Base-by-base conservation (phyloP, 1,140 invertebrate genomes). In the Papilio aristodemus region DNA sequence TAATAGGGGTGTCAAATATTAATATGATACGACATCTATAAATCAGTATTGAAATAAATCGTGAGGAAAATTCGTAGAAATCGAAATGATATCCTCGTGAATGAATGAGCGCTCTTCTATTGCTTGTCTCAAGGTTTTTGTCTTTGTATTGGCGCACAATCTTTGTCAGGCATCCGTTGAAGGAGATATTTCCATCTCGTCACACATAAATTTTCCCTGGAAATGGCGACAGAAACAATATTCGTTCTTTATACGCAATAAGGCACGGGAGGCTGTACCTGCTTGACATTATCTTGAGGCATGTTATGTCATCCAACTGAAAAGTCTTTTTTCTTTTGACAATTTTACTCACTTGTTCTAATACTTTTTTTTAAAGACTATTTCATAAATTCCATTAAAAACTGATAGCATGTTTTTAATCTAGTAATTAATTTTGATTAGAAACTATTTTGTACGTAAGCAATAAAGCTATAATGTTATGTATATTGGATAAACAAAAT, bases 141-240 rank as follows among this genome's bases (percentile, higher is more conserved):
- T 66, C 39, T 46, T 46, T 46, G 41, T 66, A 66, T 50, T 66
- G 63, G 41, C 41, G 63, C 43, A 32, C 63, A 22, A 46, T 66
- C 63, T 32, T 17, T 22, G 41, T 46, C 41, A 27, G 39, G 50
- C 63, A 66, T 50, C 32, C 63, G 63, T n/a, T 32, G 63, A 66
- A 67, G 39, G 58, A 63, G 54, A 72, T 69, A 67, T 72, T 69
- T 72, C 67, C 54, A 60, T 41, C 57, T 39, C 62, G 64, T 69
- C 57, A 66, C 71, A 72, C 67, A 69, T 69, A 72, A 72, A 69
- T 67, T 67, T 67, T 63, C 39, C 54, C 8, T 43, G 43, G 39
- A 8, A 50, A 46, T 14, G 67, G 46, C 37, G 57, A 57, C 41
- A 54, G 54, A 66, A 69, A 69, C 46, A 72, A 72, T 64, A 46